Conservation (phyloP, 2,888 invertebrate species). For the Drosophila affinis region DNA sequence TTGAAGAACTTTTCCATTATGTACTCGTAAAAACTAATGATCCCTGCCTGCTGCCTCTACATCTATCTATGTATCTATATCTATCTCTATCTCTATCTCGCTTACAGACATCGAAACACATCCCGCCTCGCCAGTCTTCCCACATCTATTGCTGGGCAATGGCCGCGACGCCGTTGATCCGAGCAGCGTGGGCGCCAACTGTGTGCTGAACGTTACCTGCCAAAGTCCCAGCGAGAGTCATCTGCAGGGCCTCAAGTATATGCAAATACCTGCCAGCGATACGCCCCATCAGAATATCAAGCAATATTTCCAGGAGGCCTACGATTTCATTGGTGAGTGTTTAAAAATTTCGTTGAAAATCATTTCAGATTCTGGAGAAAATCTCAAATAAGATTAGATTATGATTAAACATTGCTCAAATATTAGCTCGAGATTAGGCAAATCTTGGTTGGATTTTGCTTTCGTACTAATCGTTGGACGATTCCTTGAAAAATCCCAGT, state of each 20-base stretch:
- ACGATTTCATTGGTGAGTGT: conserved; percentile 92
- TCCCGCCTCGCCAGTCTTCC: conserved; percentile 90
- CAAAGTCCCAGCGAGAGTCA: conserved; percentile 87
- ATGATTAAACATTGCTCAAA: neutral
- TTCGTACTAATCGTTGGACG: no score
- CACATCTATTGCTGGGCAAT: conserved; percentile 92
- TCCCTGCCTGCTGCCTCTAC: conserved; percentile 17
- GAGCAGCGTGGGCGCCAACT: conserved; percentile 89
- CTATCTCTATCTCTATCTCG: conserved; percentile 28
- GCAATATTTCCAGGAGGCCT: conserved; percentile 94
- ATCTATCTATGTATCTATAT: conserved; percentile 12
- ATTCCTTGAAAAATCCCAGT: conserved; percentile 13
- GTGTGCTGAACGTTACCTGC: conserved; percentile 92
- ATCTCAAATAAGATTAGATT: neutral
- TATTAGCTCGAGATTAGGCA: conserved; percentile 17
- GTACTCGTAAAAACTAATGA: conserved; percentile 51
- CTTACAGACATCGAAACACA: conserved; percentile 88
- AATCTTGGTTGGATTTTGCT: neutral
- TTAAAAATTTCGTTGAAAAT: neutral
- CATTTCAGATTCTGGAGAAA: neutral
- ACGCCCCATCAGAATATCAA: conserved; percentile 93
- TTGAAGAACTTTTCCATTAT: conserved; percentile 48
- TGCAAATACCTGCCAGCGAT: conserved; percentile 92
- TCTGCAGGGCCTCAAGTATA: conserved; percentile 89
- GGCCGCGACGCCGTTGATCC: conserved; percentile 91